Conservation (phyloP, 2,113 vertebrate genomes). For the Willisornis vidua region DNA sequence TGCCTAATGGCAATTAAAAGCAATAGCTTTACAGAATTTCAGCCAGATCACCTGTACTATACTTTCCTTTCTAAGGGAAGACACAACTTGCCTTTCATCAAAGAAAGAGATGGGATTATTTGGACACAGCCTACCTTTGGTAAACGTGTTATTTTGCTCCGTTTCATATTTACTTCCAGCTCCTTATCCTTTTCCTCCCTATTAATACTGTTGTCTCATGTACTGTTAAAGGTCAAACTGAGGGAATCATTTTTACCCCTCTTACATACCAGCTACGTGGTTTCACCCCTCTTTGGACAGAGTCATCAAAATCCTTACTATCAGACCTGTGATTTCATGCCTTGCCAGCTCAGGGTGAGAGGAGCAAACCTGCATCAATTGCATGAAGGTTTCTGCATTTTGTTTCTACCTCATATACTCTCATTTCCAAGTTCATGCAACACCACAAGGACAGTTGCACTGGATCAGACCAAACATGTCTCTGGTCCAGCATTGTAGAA, state of each 20-base stretch:
- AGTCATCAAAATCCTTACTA: neutral
- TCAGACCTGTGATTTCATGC: neutral
- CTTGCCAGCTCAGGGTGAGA: neutral
- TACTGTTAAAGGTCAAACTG: neutral
- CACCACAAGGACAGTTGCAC: neutral
- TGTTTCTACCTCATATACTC: neutral
- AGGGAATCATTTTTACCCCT: neutral
- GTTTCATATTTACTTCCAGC: neutral
- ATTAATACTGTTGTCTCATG: neutral
- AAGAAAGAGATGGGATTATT: neutral
- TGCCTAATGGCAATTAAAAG: neutral
- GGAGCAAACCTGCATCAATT: neutral
- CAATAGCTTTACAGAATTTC: neutral
- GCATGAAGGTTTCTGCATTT: neutral
- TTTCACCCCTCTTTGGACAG: neutral
- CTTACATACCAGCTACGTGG: neutral
- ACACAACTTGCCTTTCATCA: neutral
- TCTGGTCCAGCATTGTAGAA: neutral
- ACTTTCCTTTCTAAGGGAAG: neutral
- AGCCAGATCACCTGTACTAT: neutral
- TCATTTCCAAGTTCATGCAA: neutral
- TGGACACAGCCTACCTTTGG: neutral
- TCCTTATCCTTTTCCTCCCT: neutral
- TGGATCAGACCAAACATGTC: neutral
- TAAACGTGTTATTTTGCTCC: neutral